These are phyloP conservation scores for Catagonus wagneri DNA, from an alignment of 2,113 vertebrate genomes.

Conservation along the genomic window DNA sequence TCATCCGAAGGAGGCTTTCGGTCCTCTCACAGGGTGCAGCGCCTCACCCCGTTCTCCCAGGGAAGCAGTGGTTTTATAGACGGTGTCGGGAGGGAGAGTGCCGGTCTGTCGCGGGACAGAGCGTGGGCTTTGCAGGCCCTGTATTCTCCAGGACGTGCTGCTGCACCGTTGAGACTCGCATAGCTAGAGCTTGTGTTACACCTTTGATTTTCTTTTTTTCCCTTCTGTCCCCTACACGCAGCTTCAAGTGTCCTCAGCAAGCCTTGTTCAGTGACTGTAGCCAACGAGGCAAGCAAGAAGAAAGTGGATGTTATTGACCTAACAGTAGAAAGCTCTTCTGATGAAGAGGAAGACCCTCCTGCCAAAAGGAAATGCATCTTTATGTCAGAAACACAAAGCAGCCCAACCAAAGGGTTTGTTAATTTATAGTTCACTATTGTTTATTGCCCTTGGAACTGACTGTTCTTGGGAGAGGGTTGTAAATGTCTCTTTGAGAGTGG, in stretches of 20 bases:
- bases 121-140: not conserved
- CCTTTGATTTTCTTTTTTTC: not conserved
- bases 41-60: not conserved
- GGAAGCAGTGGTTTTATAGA: not conserved
- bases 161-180: not conserved
- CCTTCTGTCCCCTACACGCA: slow-evolving; percentile 65
- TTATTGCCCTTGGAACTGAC: slow-evolving; percentile 65
- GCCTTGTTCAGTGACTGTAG: slow-evolving; percentile 86
- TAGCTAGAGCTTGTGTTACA: not conserved
- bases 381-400: slow-evolving; percentile 92
- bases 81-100: not conserved
- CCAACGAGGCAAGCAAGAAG: slow-evolving; percentile 90
- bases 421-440: slow-evolving; percentile 81
- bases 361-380: slow-evolving; percentile 94
- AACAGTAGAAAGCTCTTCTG: slow-evolving; percentile 95
- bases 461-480: slow-evolving; percentile 58
- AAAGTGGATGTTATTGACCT: slow-evolving; percentile 97
- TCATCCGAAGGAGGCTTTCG: not conserved
- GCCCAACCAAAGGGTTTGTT: slow-evolving; percentile 94
- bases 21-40: not conserved
- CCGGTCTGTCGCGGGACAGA: not conserved
- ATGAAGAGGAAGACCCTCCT: slow-evolving; percentile 92
- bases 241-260: slow-evolving; percentile 89
- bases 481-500: slow-evolving; percentile 17
- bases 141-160: not conserved